Percentiles rank a stretch among this genome's conserved stretches.
Evolutionary conservation across 2,113 vertebrate species (phyloP).

Genomic region (Narcine bancroftii): DNA sequence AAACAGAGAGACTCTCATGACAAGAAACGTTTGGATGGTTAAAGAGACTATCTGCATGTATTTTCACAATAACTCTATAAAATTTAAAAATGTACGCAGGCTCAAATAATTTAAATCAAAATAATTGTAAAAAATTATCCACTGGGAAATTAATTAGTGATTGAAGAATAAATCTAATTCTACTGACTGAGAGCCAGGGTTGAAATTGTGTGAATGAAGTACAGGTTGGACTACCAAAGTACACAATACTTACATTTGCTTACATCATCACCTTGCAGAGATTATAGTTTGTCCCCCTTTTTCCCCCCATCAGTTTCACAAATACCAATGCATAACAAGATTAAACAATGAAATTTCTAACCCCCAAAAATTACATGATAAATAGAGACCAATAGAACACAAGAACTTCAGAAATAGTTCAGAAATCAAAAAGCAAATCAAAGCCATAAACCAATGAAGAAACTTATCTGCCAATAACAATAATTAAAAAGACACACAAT

Average conservation of each 20-base stretch:
- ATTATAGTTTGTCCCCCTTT: not conserved
- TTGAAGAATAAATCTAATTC: not conserved
- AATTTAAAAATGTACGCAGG: no score
- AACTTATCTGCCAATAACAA: not conserved
- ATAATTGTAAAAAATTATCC: not conserved
- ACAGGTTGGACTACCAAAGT: not conserved
- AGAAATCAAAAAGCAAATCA: not conserved
- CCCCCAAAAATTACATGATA: no score
- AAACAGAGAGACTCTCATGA: not conserved
- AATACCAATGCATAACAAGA: no score
- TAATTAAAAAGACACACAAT: constrained; percentile 7
- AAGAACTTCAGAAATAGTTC: not conserved
- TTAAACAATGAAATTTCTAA: not conserved
- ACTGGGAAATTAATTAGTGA: not conserved
- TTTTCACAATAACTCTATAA: not conserved
- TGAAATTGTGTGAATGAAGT: not conserved
- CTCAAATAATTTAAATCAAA: no score
- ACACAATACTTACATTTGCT: not conserved
- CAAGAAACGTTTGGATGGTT: not conserved
- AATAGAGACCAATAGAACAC: not conserved
- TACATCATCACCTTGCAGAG: not conserved
- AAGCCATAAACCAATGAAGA: not conserved
- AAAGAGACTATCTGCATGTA: not conserved
- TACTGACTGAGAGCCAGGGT: not conserved
- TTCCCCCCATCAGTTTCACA: no score